Conservation (phyloP, 1,140 invertebrate genomes). For the Heterodera schachtii region DNA sequence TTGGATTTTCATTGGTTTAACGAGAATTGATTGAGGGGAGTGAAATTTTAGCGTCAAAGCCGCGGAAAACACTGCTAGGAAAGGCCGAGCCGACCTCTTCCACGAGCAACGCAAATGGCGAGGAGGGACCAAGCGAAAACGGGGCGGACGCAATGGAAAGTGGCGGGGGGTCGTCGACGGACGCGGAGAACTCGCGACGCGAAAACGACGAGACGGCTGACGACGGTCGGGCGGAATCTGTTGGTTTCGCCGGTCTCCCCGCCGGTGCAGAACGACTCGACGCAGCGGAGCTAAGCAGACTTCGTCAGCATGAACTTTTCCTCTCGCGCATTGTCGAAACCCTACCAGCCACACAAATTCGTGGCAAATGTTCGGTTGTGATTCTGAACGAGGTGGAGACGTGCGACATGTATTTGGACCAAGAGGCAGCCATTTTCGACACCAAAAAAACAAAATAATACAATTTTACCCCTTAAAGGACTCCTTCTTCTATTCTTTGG, state of each 20-base stretch:
- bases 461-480: constrained; percentile 70
- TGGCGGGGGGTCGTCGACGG: not conserved
- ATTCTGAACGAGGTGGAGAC: constrained; percentile 97
- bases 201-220: not conserved
- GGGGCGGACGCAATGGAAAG: constrained; percentile 30
- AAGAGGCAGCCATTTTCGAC: constrained; percentile 74
- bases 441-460: constrained; percentile 40
- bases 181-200: not conserved
- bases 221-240: not conserved
- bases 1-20: not conserved
- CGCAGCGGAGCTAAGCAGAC: constrained; percentile 83
- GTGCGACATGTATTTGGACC: constrained; percentile 88
- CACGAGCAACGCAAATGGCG: constrained; percentile 13
- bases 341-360: constrained; percentile 93
- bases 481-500: constrained; percentile 98
- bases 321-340: constrained; percentile 96
- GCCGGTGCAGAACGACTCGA: constrained; percentile 67
- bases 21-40: constrained; percentile 24
- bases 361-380: constrained; percentile 97
- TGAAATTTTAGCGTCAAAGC: constrained; percentile 24
- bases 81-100: constrained; percentile 12
- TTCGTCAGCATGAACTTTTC: constrained; percentile 96
- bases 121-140: constrained; percentile 15
- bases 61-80: constrained; percentile 39
- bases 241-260: constrained; percentile 55